Evolutionary conservation across 2,797 vertebrate species (phyloP).

Genomic region (Pygocentrus nattereri): DNA sequence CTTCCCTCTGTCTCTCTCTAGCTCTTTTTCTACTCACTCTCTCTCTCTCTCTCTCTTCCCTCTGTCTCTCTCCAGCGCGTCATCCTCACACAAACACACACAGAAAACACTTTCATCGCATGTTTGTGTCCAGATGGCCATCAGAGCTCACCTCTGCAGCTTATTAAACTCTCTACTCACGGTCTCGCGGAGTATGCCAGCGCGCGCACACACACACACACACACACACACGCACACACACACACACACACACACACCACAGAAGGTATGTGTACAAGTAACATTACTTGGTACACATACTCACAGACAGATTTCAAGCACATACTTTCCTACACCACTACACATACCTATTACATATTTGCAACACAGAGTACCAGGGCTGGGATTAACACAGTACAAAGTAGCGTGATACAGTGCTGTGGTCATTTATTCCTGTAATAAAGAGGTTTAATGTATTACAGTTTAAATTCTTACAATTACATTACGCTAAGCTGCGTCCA

Average conservation of each 20-base stretch:
- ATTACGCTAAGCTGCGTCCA: too few species aligned
- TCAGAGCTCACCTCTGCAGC: conserved; percentile 10
- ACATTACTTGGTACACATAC: too few species aligned
- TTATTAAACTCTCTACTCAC: conserved; percentile 27
- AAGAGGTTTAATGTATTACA: too few species aligned
- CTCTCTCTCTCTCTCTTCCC: not conserved
- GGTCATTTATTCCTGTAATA: too few species aligned
- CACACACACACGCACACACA: not conserved
- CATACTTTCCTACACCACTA: not conserved
- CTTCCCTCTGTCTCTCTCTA: not conserved
- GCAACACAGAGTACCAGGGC: too few species aligned
- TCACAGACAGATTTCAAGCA: too few species aligned
- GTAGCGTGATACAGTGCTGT: too few species aligned
- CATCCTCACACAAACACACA: conserved; percentile 2
- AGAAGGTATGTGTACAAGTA: too few species aligned
- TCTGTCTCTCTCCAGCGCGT: not conserved
- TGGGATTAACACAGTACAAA: too few species aligned
- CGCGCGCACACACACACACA: not conserved
- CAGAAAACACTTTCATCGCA: too few species aligned
- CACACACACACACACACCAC: not conserved
- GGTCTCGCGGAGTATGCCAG: not conserved
- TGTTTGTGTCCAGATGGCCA: conserved; percentile 16
- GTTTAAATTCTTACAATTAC: too few species aligned
- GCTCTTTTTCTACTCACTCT: not conserved
- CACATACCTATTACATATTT: too few species aligned